phyloP scores from a whole-genome alignment of 2,797 vertebrate genomes.

The Enteromius trimaculatus region DNA sequence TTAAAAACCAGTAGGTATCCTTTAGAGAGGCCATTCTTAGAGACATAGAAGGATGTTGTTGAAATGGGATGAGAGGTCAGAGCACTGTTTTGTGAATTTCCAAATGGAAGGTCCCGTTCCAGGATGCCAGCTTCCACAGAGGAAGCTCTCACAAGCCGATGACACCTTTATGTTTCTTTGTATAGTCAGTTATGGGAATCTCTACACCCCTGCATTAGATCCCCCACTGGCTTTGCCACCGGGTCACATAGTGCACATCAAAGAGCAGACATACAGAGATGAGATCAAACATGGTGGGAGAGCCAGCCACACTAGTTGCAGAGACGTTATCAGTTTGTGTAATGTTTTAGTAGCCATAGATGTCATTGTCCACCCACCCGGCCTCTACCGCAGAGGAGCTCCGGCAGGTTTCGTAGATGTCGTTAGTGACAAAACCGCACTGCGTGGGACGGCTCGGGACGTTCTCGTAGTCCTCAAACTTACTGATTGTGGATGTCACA shows the following conservation, averaged over 20 bases:
- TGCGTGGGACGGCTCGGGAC: conserved; percentile 69
- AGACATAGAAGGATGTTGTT: conserved; percentile 42
- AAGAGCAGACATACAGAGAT: conserved; percentile 21
- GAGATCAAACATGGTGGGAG: conserved; percentile 1
- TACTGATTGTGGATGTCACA: conserved; percentile 58
- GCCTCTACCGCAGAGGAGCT: conserved; percentile 67
- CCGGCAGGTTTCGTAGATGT: conserved; percentile 89
- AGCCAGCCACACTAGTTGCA: background rate
- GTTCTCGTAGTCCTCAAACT: conserved; percentile 81
- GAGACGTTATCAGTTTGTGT: background rate
- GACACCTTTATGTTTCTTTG: conserved; percentile 55
- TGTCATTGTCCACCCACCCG: conserved; percentile 89
- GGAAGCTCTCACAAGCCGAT: conserved; percentile 66
- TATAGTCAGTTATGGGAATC: conserved; percentile 34
- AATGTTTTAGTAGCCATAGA: conserved; percentile 74
- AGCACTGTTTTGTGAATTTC: conserved; percentile 70
- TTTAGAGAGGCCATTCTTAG: conserved; percentile 18
- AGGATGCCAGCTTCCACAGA: conserved; percentile 70
- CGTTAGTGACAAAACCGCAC: conserved; percentile 93
- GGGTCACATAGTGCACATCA: conserved; percentile 26
- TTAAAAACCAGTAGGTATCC: conserved; percentile 37
- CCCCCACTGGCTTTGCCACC: background rate
- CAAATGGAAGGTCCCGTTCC: conserved; percentile 66
- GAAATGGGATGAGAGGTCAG: conserved; percentile 57
- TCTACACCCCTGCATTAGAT: background rate